Percentiles rank a stretch among this genome's conserved stretches.
phyloP scores from a whole-genome alignment of 2,113 vertebrate genomes.

The Meleagris gallopavo region DNA sequence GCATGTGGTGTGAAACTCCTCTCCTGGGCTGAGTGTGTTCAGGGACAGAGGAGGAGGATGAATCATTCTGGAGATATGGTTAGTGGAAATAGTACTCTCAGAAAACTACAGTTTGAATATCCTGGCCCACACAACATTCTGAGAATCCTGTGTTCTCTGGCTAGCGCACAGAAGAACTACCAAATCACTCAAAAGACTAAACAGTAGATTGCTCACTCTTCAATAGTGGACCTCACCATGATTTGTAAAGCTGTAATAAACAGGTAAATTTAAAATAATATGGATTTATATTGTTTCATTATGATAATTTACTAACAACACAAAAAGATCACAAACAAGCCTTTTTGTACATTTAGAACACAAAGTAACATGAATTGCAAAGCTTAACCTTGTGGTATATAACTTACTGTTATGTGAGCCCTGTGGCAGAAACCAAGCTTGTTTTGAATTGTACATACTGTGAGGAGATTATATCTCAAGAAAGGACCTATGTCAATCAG shows the following conservation, averaged over 20 bases:
- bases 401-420: neutral
- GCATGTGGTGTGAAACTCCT: neutral
- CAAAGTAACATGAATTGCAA: neutral
- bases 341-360: neutral
- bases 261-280: neutral
- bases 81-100: neutral
- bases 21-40: neutral
- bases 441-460: neutral
- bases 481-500: neutral
- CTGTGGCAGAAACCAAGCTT: neutral
- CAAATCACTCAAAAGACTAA: neutral
- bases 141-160: neutral
- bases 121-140: neutral
- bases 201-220: neutral
- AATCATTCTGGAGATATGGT: neutral
- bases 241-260: neutral
- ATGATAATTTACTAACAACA: neutral
- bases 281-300: neutral
- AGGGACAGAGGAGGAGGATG: slow-evolving; percentile 2
- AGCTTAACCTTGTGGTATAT: neutral
- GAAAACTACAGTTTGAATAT: neutral
- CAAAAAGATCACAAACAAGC: neutral
- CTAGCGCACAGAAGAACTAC: neutral
- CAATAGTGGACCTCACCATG: neutral
- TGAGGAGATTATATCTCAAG: neutral